Evolutionary conservation across 2,888 invertebrate genomes (phyloP), one percentile per base, ranked within the genome.

Genomic region (Tromatobia lineatoria): DNA sequence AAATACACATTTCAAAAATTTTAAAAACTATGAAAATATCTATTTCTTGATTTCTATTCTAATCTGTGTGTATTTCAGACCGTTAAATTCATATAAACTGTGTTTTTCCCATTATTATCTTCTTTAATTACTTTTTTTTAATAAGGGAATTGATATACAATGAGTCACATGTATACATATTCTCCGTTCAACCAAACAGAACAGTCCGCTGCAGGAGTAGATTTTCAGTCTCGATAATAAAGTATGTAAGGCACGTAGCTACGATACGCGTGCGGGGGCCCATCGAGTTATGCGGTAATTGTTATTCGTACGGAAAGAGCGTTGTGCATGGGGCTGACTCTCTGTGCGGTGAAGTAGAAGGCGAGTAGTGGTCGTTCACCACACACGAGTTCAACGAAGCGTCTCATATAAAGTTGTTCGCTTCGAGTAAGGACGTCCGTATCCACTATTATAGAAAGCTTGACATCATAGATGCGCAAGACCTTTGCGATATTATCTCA

Each of bases 211-310:
- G 25, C 69, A 54, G 38, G n/a, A 45, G 76, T 83, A 80, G 83
- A 85, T 85, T 83, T 85, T 80, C 75, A 73, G 34, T 45, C 64
- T 69, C 74, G 82, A 85, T 82, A 80, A 81, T 76, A 83, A 75
- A 85, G 75, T 57, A 76, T 50, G 80, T 57, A 25, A 57, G 23
- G 80, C 85, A 83, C 71, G 85, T 83, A 85, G 59, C 15, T 64
- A 64, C 34, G 50, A 54, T 57, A 77, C 67, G 76, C 76, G 67
- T 57, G 57, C 67, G 67, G 76, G 45, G 34, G 57, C 76, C 18
- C 50, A 25, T 59, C 10, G 61, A 69, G 77, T 77, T 69, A 77
- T 77, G 77, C 67, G 77, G 77, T 77, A 77, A 77, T 77, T 77
- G 77, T 77, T 77, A 77, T 77, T 59, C 77, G 77, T 77, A 69